Evolutionary conservation across 2,888 invertebrate species (phyloP).

Genomic region (Leucania comma): DNA sequence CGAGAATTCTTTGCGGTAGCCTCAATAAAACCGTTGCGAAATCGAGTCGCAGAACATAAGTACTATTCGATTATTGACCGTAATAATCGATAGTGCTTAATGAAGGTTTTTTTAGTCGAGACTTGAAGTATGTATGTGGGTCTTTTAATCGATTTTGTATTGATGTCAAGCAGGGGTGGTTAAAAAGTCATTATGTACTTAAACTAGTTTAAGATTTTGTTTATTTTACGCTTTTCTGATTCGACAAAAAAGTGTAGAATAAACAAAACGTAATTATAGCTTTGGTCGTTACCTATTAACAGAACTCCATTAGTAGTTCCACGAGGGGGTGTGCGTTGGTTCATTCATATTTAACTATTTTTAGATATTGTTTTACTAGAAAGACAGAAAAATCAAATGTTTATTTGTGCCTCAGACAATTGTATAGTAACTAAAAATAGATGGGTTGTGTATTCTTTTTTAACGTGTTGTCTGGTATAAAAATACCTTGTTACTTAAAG

Average conservation of each 20-base stretch:
- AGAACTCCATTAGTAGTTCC: too few relatives aligned
- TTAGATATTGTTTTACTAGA: too few relatives aligned
- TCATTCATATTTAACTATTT: too few relatives aligned
- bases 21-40: constrained; percentile 41
- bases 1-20: constrained; percentile 31
- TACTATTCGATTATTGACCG: constrained; percentile 62
- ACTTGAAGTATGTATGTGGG: constrained; percentile 51
- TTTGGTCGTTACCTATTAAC: too few relatives aligned
- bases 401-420: too few relatives aligned
- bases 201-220: constrained; percentile 31
- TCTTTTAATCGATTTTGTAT: constrained; percentile 55
- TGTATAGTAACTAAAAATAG: too few relatives aligned
- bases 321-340: too few relatives aligned
- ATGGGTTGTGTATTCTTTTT: too few relatives aligned
- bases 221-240: background rate
- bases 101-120: constrained; percentile 58
- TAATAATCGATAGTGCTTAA: constrained; percentile 62
- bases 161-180: constrained; percentile 35
- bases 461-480: too few relatives aligned
- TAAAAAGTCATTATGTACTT: constrained; percentile 45
- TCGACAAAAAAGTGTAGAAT: background rate
- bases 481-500: too few relatives aligned
- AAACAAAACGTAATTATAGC: constrained; percentile 20
- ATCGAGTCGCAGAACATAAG: constrained; percentile 59
- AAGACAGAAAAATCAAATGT: too few relatives aligned